phyloP scores from a whole-genome alignment of 2,113 vertebrate genomes.

The Menura novaehollandiae region DNA sequence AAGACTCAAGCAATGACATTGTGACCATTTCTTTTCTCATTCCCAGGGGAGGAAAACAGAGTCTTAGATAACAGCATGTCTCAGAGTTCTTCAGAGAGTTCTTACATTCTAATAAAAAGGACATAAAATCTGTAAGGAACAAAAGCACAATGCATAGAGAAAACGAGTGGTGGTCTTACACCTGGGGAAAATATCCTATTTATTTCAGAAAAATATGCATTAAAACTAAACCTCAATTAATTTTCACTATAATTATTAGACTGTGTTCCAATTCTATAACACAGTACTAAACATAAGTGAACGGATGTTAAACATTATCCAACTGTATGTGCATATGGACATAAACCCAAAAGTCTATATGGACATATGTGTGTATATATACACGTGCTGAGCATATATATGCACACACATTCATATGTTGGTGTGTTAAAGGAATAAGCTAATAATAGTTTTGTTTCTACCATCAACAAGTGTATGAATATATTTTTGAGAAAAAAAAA shows the following conservation, averaged over 20 bases:
- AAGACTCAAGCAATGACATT: conserved; percentile 76
- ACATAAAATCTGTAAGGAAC: conserved; percentile 62
- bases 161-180: conserved; percentile 15
- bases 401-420: conserved; percentile 63
- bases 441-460: conserved; percentile 75
- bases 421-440: conserved; percentile 77
- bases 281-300: conserved; percentile 37
- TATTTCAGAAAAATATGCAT: conserved; percentile 52
- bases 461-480: conserved; percentile 64
- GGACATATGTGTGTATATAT: conserved; percentile 58
- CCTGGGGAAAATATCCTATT: conserved; percentile 23
- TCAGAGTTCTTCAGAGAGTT: conserved; percentile 56
- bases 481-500: conserved; percentile 67
- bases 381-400: conserved; percentile 22
- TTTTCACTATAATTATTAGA: conserved; percentile 38
- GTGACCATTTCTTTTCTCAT: conserved; percentile 71
- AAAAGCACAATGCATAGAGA: conserved; percentile 78
- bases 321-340: conserved; percentile 59
- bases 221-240: conserved; percentile 34
- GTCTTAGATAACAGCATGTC: conserved; percentile 51
- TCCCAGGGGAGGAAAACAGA: conserved; percentile 57
- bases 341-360: conserved; percentile 35
- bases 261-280: conserved; percentile 43
- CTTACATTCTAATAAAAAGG: conserved; percentile 63
- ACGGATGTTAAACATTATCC: conserved; percentile 41